A percentile compares a stretch with the other conserved stretches of the same genome.
These are phyloP conservation scores for Perca fluviatilis DNA, from an alignment of 2,113 vertebrate species.

Conservation along the genomic window DNA sequence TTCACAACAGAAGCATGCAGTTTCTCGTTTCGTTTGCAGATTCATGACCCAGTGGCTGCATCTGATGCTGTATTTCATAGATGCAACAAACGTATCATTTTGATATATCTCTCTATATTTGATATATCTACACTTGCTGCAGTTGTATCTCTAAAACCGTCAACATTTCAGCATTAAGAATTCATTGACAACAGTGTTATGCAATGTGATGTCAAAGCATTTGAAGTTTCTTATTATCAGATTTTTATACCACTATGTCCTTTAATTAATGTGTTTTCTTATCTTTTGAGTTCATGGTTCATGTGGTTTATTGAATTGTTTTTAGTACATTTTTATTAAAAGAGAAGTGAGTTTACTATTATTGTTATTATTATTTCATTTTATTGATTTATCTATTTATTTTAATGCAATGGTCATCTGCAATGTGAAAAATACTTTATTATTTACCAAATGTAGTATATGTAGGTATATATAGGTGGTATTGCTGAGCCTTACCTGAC, in stretches of 20 bases:
- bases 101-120: too few relatives aligned
- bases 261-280: neutral
- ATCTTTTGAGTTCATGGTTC: neutral
- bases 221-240: neutral
- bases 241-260: neutral
- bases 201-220: neutral
- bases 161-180: neutral
- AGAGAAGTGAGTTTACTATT: neutral
- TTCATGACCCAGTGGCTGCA: neutral
- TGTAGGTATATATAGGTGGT: too few relatives aligned
- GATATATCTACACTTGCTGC: neutral
- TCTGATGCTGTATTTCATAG: neutral
- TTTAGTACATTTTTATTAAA: neutral
- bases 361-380: too few relatives aligned
- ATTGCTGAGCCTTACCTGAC: too few relatives aligned
- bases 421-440: too few relatives aligned
- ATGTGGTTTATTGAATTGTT: neutral
- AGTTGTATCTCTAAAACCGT: neutral
- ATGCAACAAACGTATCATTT: too few relatives aligned
- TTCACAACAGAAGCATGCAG: neutral
- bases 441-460: too few relatives aligned
- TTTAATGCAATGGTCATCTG: too few relatives aligned
- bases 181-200: neutral
- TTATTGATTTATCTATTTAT: too few relatives aligned
- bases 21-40: neutral